Evolutionary conservation across 1,140 invertebrate genomes (phyloP).

Genomic region (Uloborus diversus): DNA sequence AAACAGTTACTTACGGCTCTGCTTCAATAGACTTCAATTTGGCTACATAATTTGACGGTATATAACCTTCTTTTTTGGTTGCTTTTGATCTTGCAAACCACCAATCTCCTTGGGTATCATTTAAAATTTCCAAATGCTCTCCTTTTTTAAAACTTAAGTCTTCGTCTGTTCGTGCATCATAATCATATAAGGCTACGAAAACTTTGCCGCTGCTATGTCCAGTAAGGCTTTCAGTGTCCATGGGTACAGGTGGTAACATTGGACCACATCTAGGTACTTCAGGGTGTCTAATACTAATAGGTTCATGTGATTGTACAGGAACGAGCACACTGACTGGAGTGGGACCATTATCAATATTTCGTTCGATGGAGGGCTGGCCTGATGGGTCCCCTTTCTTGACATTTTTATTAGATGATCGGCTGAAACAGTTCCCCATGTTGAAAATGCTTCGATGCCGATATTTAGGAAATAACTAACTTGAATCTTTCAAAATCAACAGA

Average conservation of each 20-base stretch:
- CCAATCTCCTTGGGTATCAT: conserved; percentile 99
- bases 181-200: conserved; percentile 98
- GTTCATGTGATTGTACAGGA: conserved; percentile 51
- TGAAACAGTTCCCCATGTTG: conserved; percentile 56
- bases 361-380: not conserved
- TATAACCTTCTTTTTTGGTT: conserved; percentile 96
- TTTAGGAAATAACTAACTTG: not conserved
- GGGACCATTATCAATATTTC: conserved; percentile 49
- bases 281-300: conserved; percentile 39
- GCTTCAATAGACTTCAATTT: conserved; percentile 99
- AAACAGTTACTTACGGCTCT: conserved; percentile 94
- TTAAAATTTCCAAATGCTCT: conserved; percentile 97
- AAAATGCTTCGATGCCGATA: not conserved
- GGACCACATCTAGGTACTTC: conserved; percentile 38
- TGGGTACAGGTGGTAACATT: conserved; percentile 39
- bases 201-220: conserved; percentile 68
- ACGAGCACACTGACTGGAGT: conserved; percentile 33
- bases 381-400: conserved; percentile 40
- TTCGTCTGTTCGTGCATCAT: conserved; percentile 98
- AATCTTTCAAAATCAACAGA: no score
- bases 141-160: conserved; percentile 98
- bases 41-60: conserved; percentile 99
- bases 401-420: conserved; percentile 40
- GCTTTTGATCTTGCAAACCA: conserved; percentile 97
- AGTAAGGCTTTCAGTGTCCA: conserved; percentile 24